A percentile compares a stretch with the other conserved stretches of the same genome.
Conservation (phyloP, 2,113 vertebrate genomes). For the Taurulus bubalis region DNA sequence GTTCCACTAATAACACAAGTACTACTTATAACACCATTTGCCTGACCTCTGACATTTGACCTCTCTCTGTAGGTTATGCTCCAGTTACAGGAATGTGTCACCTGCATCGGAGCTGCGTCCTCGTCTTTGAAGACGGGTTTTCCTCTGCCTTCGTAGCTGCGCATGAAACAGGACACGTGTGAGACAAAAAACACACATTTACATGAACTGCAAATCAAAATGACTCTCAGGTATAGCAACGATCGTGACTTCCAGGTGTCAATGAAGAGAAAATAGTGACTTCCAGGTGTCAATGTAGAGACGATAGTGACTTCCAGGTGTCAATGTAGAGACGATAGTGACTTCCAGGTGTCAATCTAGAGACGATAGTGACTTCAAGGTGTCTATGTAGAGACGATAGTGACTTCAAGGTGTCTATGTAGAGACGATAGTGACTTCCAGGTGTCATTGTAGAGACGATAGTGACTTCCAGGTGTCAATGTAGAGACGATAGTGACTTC, state of each 20-base stretch:
- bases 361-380: too few relatives aligned
- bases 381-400: background rate
- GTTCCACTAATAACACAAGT: background rate
- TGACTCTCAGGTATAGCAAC: background rate
- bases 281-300: background rate
- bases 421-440: background rate
- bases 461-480: background rate
- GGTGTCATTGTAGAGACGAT: background rate
- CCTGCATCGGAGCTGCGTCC: conserved; percentile 92
- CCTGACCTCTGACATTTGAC: background rate
- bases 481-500: background rate
- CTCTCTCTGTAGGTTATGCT: conserved; percentile 87
- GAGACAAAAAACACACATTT: conserved; percentile 66
- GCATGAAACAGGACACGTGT: conserved; percentile 97
- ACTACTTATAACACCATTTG: background rate
- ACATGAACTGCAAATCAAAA: background rate
- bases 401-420: background rate
- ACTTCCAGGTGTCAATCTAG: too few relatives aligned
- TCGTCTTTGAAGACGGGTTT: conserved; percentile 95
- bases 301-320: background rate
- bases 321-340: background rate
- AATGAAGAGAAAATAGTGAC: background rate
- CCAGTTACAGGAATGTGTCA: conserved; percentile 97
- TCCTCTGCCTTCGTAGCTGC: conserved; percentile 95
- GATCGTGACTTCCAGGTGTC: background rate